These are phyloP conservation scores for Pangasius sanitwongsei DNA, from an alignment of 2,797 vertebrate genomes.

Conservation along the genomic window DNA sequence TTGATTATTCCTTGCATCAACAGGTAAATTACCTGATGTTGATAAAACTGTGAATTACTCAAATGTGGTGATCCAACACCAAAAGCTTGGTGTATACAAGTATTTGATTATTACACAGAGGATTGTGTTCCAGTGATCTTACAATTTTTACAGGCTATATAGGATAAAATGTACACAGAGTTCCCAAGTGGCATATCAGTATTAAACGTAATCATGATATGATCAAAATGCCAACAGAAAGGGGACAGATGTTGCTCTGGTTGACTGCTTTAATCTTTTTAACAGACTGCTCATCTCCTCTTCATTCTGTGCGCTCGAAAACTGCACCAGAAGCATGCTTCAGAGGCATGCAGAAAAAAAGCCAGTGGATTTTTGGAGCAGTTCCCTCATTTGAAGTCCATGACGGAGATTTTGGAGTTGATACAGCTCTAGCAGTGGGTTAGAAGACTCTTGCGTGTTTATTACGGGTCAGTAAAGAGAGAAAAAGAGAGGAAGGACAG, in stretches of 20 bases:
- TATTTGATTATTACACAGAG: slow-evolving; percentile 1
- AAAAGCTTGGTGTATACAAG: neutral
- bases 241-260: slow-evolving; percentile 67
- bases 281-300: slow-evolving; percentile 58
- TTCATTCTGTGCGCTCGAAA: slow-evolving; percentile 69
- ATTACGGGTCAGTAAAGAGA: slow-evolving; percentile 77
- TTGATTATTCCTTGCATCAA: neutral
- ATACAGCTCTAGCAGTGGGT: slow-evolving; percentile 77
- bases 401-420: slow-evolving; percentile 64
- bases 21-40: neutral
- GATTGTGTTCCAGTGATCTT: neutral
- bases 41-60: neutral
- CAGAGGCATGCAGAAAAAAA: slow-evolving; percentile 79
- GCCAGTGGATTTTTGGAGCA: slow-evolving; percentile 69
- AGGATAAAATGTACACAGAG: slow-evolving; percentile 7
- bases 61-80: neutral
- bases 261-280: slow-evolving; percentile 60
- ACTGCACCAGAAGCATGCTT: slow-evolving; percentile 79
- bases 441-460: slow-evolving; percentile 77
- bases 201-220: slow-evolving; percentile 76
- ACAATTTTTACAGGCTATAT: neutral
- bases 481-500: slow-evolving; percentile 57
- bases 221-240: slow-evolving; percentile 71
- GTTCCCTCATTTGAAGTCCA: slow-evolving; percentile 73
- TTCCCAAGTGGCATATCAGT: slow-evolving; percentile 81